phyloP scores from a whole-genome alignment of 2,797 vertebrate species.

The Tenualosa ilisha region DNA sequence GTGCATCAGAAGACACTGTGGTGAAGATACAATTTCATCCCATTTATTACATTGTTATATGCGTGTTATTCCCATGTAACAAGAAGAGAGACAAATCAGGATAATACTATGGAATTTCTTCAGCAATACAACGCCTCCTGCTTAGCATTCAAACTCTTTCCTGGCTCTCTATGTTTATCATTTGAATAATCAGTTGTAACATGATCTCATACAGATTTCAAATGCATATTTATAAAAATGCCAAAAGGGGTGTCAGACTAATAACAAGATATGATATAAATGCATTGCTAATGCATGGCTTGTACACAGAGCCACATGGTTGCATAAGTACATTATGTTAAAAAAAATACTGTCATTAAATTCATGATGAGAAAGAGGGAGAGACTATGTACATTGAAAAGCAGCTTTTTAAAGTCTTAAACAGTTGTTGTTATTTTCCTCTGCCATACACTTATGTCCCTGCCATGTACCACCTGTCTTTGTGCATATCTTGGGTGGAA shows the following conservation, averaged over 20 bases:
- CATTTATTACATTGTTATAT: neutral
- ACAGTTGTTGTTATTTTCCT: neutral
- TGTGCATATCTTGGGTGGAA: neutral
- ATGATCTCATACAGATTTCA: neutral
- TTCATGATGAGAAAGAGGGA: neutral
- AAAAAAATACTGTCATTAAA: neutral
- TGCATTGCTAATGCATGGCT: neutral
- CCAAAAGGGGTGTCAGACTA: neutral
- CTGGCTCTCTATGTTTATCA: neutral
- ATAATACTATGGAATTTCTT: neutral
- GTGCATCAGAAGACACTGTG: neutral
- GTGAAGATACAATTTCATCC: neutral
- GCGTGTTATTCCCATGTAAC: neutral
- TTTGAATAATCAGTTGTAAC: neutral
- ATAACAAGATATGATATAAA: conserved; percentile 1
- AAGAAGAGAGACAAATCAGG: neutral
- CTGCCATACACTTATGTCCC: neutral
- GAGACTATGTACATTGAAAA: no score
- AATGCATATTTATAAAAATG: neutral
- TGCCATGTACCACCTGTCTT: neutral
- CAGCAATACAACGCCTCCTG: neutral
- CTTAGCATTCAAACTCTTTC: neutral
- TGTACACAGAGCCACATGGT: neutral
- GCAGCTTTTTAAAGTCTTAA: neutral
- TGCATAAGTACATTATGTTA: neutral